These are phyloP conservation scores for Caenorhabditis elegans DNA, from an alignment of 1,140 invertebrate genomes.

Conservation along the genomic window DNA sequence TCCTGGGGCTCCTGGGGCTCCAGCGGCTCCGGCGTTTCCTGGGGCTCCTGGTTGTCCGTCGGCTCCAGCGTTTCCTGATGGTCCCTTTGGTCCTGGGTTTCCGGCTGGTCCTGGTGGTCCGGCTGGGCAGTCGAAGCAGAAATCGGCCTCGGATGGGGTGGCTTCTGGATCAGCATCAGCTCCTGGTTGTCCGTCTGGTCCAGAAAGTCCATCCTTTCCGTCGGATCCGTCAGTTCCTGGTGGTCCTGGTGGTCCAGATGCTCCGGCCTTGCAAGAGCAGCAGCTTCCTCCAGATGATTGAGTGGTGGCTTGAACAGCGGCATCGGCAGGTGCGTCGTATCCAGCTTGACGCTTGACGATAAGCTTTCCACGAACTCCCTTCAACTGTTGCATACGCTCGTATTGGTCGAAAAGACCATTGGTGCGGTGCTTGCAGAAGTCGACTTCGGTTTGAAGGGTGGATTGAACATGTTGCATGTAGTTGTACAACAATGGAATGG, in stretches of 20 bases:
- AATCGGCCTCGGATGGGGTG: slow-evolving; percentile 42
- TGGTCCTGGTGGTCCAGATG: slow-evolving; percentile 44
- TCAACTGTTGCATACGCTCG: slow-evolving; percentile 45
- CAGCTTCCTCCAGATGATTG: slow-evolving; percentile 30
- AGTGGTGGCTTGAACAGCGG: slow-evolving; percentile 34
- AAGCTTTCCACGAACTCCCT: slow-evolving; percentile 43
- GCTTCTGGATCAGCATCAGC: slow-evolving; percentile 47
- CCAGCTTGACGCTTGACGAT: slow-evolving; percentile 45
- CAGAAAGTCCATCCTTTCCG: slow-evolving; percentile 49
- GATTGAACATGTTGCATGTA: slow-evolving; percentile 62
- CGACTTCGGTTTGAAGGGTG: slow-evolving; percentile 54
- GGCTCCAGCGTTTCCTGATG: slow-evolving; percentile 46
- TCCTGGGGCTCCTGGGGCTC: slow-evolving; percentile 45
- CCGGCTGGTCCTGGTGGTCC: slow-evolving; percentile 52
- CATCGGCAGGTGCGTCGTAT: slow-evolving; percentile 43
- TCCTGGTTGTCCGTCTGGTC: slow-evolving; percentile 47
- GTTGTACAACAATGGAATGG: slow-evolving; percentile 60
- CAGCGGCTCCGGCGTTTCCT: slow-evolving; percentile 41
- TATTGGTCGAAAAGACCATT: slow-evolving; percentile 50
- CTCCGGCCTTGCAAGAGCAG: slow-evolving; percentile 43
- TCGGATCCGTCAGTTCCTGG: slow-evolving; percentile 50
- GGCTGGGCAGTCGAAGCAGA: slow-evolving; percentile 57
- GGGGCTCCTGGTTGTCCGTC: slow-evolving; percentile 42
- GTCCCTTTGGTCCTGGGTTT: slow-evolving; percentile 54
- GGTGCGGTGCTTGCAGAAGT: slow-evolving; percentile 58